Evolutionary conservation across 2,888 invertebrate genomes (phyloP).

Genomic region (Plusia festucae): DNA sequence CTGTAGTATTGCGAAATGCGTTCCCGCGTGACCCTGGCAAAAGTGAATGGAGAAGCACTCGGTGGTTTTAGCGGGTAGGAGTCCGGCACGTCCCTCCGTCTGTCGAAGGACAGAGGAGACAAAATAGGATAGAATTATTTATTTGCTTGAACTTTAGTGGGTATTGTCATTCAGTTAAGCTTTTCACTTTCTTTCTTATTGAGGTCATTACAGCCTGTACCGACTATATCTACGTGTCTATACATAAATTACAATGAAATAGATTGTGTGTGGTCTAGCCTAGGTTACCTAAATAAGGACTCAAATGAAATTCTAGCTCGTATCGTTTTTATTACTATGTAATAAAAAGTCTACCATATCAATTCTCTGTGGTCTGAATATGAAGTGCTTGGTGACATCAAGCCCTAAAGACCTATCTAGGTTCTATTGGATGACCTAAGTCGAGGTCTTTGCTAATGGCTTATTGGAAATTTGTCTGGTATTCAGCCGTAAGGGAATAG

Average conservation of each 20-base stretch:
- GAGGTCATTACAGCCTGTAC: background rate
- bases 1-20: too few relatives aligned
- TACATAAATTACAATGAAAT: background rate
- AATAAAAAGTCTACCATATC: constrained; percentile 22
- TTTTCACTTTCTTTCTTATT: background rate
- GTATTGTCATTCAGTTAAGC: background rate
- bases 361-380: constrained; percentile 19
- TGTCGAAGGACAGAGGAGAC: too few relatives aligned
- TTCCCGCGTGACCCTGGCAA: too few relatives aligned
- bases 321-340: constrained; percentile 18
- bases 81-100: too few relatives aligned
- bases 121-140: too few relatives aligned
- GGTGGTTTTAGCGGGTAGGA: too few relatives aligned
- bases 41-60: too few relatives aligned
- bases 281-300: background rate
- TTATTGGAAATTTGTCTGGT: background rate
- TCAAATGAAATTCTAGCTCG: constrained; percentile 7
- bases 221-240: background rate
- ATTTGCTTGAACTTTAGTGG: too few relatives aligned
- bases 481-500: background rate
- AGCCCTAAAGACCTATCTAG: constrained; percentile 17
- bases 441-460: constrained; percentile 15
- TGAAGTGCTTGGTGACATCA: constrained; percentile 42
- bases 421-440: constrained; percentile 41
- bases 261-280: background rate